Evolutionary conservation across 2,113 vertebrate species (phyloP), one percentile per base, ranked within the genome.

Genomic region (Aramus guarauna): DNA sequence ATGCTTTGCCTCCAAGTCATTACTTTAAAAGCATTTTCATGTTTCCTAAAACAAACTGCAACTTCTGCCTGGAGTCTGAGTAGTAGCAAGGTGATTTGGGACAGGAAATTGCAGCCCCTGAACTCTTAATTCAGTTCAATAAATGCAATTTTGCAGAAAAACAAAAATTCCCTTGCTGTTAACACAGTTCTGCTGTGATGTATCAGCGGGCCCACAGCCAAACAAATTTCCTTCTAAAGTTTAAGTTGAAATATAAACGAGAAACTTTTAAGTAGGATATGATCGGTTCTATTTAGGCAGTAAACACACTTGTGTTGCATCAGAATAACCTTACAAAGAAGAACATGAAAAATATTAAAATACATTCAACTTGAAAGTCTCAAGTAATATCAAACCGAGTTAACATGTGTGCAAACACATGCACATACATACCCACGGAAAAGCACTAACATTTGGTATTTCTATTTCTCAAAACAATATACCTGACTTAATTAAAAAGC

Each of bases 21-120:
- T 96, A 80, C 93, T 95, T 97, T 98, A 98, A 98, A 98, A 98
- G 98, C 98, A 96, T 98, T 98, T 98, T 87, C 95, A 12, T 98
- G 97, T 98, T 98, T 97, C 97, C 94, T 92, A 97, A 97, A 98
- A 96, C 95, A 96, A 98, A 97, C 88, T 96, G 84, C 96, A 97
- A 90, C 88, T 98, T 98, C 97, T 91, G 79, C 83, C 88, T 63
- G 76, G 73, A 97, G 95, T 72, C 96, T 95, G 92, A 94, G 94
- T 83, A 98, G 83, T 77, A 96, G 88, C 93, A 86, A 95, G 94
- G 94, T 97, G 97, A 94, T 93, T 91, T 96, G 93, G 94, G 78
- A 95, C 15, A 59, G 94, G 64, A 97, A 96, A 97, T 76, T 86
- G 90, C 89, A 94, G 80, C 32, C 62, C 89, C 84, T 84, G 92